These are phyloP conservation scores for Clarias magur DNA, from an alignment of 2,113 vertebrate genomes.

Conservation along the genomic window DNA sequence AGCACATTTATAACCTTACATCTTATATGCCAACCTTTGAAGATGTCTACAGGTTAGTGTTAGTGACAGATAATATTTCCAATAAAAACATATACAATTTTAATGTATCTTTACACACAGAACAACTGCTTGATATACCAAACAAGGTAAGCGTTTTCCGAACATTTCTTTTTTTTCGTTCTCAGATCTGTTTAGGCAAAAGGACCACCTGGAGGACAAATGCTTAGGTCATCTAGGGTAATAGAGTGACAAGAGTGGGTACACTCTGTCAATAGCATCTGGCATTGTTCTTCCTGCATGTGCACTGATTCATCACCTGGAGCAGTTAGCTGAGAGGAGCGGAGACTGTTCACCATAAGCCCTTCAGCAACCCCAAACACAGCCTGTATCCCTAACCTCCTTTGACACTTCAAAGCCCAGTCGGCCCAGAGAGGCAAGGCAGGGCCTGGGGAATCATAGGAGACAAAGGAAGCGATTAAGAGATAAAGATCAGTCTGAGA, in stretches of 20 bases:
- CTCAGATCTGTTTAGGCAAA: conserved; percentile 21
- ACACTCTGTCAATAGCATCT: conserved; percentile 44
- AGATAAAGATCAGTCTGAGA: conserved; percentile 94
- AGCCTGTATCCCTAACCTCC: conserved; percentile 73
- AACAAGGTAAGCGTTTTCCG: background rate
- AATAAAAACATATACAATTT: background rate
- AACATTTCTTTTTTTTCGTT: background rate
- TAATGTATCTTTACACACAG: background rate
- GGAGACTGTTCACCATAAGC: conserved; percentile 44
- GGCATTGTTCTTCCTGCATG: conserved; percentile 38
- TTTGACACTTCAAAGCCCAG: conserved; percentile 87
- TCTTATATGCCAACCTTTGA: too few relatives aligned
- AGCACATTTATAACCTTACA: background rate
- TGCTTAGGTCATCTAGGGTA: conserved; percentile 47
- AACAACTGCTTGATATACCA: background rate
- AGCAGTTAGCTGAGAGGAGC: conserved; percentile 38
- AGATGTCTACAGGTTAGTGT: background rate
- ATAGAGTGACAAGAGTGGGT: conserved; percentile 47
- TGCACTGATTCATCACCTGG: conserved; percentile 40
- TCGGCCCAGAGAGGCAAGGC: conserved; percentile 84
- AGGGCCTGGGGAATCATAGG: conserved; percentile 87
- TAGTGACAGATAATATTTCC: background rate
- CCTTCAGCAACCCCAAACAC: conserved; percentile 49
- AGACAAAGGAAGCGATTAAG: conserved; percentile 96
- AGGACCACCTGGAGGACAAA: conserved; percentile 44